Evolutionary conservation across 2,797 vertebrate species (phyloP).

Genomic region (Somateria mollissima): DNA sequence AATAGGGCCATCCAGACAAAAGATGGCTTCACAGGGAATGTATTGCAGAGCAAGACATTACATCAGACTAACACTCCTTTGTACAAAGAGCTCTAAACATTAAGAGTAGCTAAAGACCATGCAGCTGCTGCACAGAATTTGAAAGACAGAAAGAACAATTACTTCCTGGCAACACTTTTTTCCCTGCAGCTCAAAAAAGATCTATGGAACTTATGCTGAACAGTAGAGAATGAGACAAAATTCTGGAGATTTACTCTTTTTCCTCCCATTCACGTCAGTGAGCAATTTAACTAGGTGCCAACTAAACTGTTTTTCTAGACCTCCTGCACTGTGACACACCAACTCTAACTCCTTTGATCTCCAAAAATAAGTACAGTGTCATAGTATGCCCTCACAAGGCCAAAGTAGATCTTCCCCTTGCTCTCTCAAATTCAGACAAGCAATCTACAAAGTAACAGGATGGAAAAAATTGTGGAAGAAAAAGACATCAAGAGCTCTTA

Average conservation of each 20-base stretch:
- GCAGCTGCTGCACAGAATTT: constrained; percentile 70
- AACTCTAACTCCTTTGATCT: background rate
- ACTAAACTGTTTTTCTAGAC: background rate
- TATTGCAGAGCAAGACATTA: constrained; percentile 56
- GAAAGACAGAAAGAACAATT: constrained; percentile 62
- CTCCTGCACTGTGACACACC: background rate
- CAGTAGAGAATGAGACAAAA: constrained; percentile 5
- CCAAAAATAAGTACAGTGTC: background rate
- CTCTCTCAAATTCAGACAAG: background rate
- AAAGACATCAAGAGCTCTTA: background rate
- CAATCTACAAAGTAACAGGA: background rate
- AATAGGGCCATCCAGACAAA: constrained; percentile 59
- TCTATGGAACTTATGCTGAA: background rate
- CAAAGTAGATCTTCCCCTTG: background rate
- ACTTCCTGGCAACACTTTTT: constrained; percentile 44
- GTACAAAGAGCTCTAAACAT: constrained; percentile 61
- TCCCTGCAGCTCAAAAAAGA: constrained; percentile 18
- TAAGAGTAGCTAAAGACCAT: constrained; percentile 58
- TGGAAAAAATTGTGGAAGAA: background rate
- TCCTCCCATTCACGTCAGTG: background rate
- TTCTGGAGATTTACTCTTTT: background rate
- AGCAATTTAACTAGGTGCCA: background rate
- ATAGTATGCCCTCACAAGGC: background rate
- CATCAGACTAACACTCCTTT: constrained; percentile 51
- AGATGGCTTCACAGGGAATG: constrained; percentile 62